Percentiles rank a stretch among this genome's conserved stretches.
Evolutionary conservation across 2,113 vertebrate genomes (phyloP).

Genomic region (Mustela lutreola): DNA sequence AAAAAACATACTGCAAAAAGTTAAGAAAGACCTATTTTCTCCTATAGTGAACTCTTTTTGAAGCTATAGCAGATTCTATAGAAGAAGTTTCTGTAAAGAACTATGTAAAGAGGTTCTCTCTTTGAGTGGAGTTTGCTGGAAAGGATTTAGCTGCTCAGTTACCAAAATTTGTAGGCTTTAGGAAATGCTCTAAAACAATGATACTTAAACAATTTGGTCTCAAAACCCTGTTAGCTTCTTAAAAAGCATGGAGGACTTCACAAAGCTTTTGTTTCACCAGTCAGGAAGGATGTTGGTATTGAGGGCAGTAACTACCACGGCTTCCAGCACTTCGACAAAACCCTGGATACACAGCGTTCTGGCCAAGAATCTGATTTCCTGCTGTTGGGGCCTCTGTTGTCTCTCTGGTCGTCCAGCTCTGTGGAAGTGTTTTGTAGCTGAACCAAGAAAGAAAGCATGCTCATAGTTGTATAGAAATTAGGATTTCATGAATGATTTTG

Average conservation of each 20-base stretch:
- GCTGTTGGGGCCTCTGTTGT: neutral
- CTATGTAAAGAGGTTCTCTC: neutral
- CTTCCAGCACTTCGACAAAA: neutral
- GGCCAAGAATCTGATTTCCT: neutral
- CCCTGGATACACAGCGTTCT: neutral
- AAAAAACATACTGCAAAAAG: neutral
- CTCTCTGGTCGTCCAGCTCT: neutral
- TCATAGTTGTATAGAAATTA: neutral
- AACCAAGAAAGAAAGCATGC: neutral
- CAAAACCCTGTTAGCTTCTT: neutral
- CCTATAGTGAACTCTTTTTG: neutral
- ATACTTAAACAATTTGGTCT: neutral
- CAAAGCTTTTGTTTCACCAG: neutral
- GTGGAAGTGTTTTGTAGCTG: neutral
- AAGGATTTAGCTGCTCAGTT: neutral
- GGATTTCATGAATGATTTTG: neutral
- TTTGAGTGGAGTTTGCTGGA: slow-evolving; percentile 20
- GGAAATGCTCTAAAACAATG: neutral
- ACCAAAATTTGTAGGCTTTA: neutral
- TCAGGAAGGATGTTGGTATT: neutral
- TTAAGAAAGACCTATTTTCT: neutral
- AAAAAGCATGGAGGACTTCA: neutral
- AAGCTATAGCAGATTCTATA: neutral
- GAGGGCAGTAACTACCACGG: neutral
- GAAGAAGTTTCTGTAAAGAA: neutral